A percentile compares a stretch with the other conserved stretches of the same genome.
Evolutionary conservation across 35 echinoderm and acorn worm genomes (phyloP).

Genomic region (Strongylocentrotus purpuratus): DNA sequence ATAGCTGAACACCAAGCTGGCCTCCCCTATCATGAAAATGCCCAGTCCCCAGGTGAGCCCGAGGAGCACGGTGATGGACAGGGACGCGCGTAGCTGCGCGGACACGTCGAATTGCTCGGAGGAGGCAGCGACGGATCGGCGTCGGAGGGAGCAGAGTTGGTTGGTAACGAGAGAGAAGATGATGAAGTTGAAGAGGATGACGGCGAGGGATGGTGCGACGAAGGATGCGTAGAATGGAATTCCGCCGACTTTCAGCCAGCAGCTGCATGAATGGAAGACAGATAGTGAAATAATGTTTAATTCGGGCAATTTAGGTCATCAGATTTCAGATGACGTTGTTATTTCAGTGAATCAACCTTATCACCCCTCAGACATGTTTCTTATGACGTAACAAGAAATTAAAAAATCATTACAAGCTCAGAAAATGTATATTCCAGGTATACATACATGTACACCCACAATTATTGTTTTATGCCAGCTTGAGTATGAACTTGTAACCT

Average conservation of each 20-base stretch:
- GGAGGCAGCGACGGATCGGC: conserved; percentile 50
- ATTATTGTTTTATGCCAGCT: too few species aligned
- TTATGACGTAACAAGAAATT: too few species aligned
- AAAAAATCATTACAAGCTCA: too few species aligned
- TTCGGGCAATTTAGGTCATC: background rate
- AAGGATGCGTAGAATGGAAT: conserved; percentile 62
- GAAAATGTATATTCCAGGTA: too few species aligned
- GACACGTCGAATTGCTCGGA: conserved; percentile 56
- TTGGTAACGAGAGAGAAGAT: conserved; percentile 69
- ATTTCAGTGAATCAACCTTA: background rate
- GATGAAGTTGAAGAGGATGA: conserved; percentile 73
- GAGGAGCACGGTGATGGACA: conserved; percentile 56
- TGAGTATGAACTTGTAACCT: too few species aligned
- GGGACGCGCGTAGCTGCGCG: conserved; percentile 58
- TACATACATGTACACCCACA: too few species aligned
- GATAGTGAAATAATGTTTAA: background rate
- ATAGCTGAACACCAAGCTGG: conserved; percentile 67
- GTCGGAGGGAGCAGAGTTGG: conserved; percentile 61
- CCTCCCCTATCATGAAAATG: conserved; percentile 60
- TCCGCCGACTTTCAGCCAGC: conserved; percentile 42
- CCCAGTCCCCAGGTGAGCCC: conserved; percentile 66
- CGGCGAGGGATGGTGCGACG: conserved; percentile 47
- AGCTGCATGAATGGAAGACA: conserved; percentile 40
- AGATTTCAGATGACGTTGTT: background rate
- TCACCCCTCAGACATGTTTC: too few species aligned